Evolutionary conservation across 2,888 invertebrate genomes (phyloP).

Genomic region (Melanchra persicariae): DNA sequence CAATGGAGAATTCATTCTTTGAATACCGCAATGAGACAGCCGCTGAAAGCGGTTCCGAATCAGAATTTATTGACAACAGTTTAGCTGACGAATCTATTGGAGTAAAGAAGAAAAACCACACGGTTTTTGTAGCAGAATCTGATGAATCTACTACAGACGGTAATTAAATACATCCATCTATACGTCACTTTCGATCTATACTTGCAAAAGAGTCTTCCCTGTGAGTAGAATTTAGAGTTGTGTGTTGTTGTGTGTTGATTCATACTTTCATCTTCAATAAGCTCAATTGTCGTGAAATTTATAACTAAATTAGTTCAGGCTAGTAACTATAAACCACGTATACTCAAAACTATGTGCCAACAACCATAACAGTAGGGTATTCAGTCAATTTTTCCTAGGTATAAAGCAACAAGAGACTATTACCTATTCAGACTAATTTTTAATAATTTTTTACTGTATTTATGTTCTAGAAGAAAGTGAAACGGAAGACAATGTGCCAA

Average conservation of each 20-base stretch:
- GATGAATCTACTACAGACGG: slow-evolving; percentile 81
- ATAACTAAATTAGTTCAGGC: neutral
- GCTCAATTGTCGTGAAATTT: neutral
- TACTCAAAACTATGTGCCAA: neutral
- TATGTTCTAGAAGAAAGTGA: slow-evolving; percentile 73
- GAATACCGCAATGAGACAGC: slow-evolving; percentile 82
- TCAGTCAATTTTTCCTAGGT: neutral
- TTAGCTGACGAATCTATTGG: slow-evolving; percentile 73
- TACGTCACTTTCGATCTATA: neutral
- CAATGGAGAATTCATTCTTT: slow-evolving; percentile 85
- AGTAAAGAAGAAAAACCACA: slow-evolving; percentile 80
- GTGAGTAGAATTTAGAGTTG: neutral
- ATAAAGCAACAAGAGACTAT: neutral
- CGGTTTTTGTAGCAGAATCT: slow-evolving; percentile 85
- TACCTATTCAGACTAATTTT: neutral
- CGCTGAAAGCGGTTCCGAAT: slow-evolving; percentile 77
- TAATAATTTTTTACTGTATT: neutral
- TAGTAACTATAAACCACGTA: neutral
- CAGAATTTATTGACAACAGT: slow-evolving; percentile 84
- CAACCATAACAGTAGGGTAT: neutral
- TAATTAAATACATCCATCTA: slow-evolving; percentile 53
- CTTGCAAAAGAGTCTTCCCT: neutral
- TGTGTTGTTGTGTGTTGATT: neutral
- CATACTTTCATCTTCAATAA: neutral
- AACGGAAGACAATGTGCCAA: slow-evolving; percentile 55